Base-by-base conservation (phyloP, 2,888 invertebrate species). In the Antheraea yamamai region DNA sequence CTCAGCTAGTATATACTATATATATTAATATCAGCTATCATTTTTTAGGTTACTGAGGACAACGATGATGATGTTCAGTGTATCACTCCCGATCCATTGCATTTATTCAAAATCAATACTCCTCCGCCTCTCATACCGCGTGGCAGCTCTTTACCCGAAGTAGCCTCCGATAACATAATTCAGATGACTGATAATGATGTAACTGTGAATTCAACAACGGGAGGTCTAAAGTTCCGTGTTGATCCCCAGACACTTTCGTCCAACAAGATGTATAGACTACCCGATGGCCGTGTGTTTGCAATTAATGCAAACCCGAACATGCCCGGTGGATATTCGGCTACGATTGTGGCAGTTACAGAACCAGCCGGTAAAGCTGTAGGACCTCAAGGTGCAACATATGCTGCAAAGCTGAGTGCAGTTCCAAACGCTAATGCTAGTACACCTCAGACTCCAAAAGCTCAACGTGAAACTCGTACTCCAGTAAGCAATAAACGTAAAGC, bases 161-260 rank as follows among this genome's bases (percentile, higher is more conserved):
- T 91, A 23, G 76, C 85, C 47, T 79, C 88, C 30, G 92, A 92
- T 8, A 95, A 94, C 80, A 93, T 95, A 26, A 88, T 95, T 75
- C 95, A 95, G 83, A 95, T 95, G 95, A 94, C 95, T 4, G 95
- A 95, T 74, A 92, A 95, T 78, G 95, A 95, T 78, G 95, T 95
- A 18, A 92, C 95, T n/a, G 93, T 95, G 14, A 95, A 95, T 81
- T 83, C 90, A 52, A 83, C 86, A 16, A 95, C 95, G 6, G 95
- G 95, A 18, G 95, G 95, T 1, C 85, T 95, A 70, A 95, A 95
- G 82, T 95, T 95, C 81, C 87, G 95, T 26, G 94, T 95, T 2
- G 95, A 95, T 78, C 95, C 95, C 1, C 95, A 95, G 83, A 95
- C 95, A 0, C 83, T 95, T 51, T 95, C 95, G 16, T 92, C 94